Conservation (phyloP, 2,113 vertebrate genomes). For the Uropsilus gracilis region DNA sequence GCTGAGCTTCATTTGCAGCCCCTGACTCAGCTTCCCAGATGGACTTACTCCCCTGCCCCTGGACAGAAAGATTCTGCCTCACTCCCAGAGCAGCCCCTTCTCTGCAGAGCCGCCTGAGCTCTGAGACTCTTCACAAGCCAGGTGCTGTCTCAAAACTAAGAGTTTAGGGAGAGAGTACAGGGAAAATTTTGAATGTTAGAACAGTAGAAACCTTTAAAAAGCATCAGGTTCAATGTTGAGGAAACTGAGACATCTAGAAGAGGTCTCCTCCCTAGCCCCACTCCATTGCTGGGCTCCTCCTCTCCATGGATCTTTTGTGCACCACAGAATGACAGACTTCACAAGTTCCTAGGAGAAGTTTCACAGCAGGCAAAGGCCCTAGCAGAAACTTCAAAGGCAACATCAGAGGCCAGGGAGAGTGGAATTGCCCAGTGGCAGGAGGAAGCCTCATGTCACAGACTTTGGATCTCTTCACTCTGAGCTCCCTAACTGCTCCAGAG, state of each 20-base stretch:
- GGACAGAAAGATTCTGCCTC: background rate
- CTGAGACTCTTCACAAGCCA: background rate
- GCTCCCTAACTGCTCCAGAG: background rate
- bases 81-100: background rate
- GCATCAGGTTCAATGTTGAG: conserved; percentile 33
- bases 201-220: background rate
- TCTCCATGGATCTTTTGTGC: background rate
- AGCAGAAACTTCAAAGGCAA: conserved; percentile 55
- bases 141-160: background rate
- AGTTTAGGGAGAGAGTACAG: background rate
- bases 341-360: background rate
- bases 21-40: background rate
- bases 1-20: background rate
- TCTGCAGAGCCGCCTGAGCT: no score
- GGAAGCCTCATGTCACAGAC: background rate
- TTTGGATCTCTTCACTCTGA: background rate
- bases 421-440: background rate
- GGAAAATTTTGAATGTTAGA: background rate
- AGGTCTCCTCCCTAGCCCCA: background rate
- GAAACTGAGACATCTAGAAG: background rate
- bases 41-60: background rate
- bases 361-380: conserved; percentile 19
- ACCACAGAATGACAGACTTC: background rate
- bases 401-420: background rate
- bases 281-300: background rate